phyloP scores from a whole-genome alignment of 2,888 invertebrate species.

The Cheilosia pagana region DNA sequence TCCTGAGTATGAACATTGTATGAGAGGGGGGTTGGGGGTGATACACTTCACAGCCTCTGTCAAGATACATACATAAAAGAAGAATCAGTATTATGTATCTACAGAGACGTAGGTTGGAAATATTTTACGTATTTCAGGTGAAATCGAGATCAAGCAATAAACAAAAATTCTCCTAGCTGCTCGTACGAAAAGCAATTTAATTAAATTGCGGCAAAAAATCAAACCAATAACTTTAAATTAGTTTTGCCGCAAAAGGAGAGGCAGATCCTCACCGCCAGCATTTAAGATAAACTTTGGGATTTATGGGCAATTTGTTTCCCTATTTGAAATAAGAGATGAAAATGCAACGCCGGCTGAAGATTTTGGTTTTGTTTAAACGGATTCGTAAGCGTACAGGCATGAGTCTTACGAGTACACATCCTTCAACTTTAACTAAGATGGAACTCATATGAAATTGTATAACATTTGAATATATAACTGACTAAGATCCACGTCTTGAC shows the following conservation, averaged over 20 bases:
- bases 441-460: too few relatives aligned
- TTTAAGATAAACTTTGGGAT: not conserved
- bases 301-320: constrained; percentile 8
- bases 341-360: not conserved
- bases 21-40: not conserved
- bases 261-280: constrained; percentile 3
- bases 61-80: not conserved
- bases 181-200: constrained; percentile 54
- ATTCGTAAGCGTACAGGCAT: too few relatives aligned
- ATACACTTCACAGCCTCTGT: not conserved
- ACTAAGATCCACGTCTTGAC: too few relatives aligned
- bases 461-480: too few relatives aligned
- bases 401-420: too few relatives aligned
- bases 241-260: constrained; percentile 26
- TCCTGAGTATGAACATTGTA: constrained; percentile 30
- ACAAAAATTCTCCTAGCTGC: constrained; percentile 4
- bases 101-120: constrained; percentile 11
- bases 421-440: too few relatives aligned
- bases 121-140: constrained; percentile 49
- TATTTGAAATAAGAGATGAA: not conserved
- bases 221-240: constrained; percentile 61
- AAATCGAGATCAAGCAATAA: constrained; percentile 36
- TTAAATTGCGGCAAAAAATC: constrained; percentile 52
- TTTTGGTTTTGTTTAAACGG: not conserved
- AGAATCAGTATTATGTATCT: not conserved